These are phyloP conservation scores for Artemisiospiza belli DNA, from an alignment of 2,113 vertebrate genomes.

Conservation along the genomic window DNA sequence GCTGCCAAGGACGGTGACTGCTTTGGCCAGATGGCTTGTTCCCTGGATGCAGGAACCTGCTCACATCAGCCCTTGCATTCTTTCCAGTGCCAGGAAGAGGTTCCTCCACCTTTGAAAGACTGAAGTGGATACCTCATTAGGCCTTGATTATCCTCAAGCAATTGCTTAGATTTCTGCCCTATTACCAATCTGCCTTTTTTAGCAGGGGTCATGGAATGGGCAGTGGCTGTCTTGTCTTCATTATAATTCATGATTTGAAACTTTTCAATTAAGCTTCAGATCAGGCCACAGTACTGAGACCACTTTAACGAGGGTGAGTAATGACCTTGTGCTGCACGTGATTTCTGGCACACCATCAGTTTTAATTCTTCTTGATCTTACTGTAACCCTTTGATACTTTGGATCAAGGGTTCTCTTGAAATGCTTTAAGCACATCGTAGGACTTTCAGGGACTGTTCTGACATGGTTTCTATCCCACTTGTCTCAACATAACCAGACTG, in stretches of 20 bases:
- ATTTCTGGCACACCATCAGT: slow-evolving; percentile 79
- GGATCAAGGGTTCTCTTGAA: slow-evolving; percentile 81
- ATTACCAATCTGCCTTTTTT: slow-evolving; percentile 75
- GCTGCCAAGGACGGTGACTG: rapidly evolving
- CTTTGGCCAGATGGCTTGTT: not conserved
- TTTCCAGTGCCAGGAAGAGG: not conserved
- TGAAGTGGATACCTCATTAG: slow-evolving; percentile 70
- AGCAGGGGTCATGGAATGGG: slow-evolving; percentile 77
- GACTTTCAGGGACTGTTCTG: slow-evolving; percentile 76
- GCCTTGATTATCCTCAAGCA: slow-evolving; percentile 68
- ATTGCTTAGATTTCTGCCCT: slow-evolving; percentile 69
- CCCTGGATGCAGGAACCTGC: not conserved
- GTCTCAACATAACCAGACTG: slow-evolving; percentile 66
- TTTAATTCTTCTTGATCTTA: slow-evolving; percentile 85
- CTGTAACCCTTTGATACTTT: slow-evolving; percentile 81
- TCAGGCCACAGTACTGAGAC: slow-evolving; percentile 77
- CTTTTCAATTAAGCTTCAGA: slow-evolving; percentile 82
- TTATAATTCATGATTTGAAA: slow-evolving; percentile 81
- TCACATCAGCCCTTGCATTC: not conserved
- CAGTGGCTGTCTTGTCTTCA: slow-evolving; percentile 76
- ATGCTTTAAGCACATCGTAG: slow-evolving; percentile 71
- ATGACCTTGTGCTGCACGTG: slow-evolving; percentile 80
- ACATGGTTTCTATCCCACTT: slow-evolving; percentile 74
- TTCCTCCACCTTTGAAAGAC: slow-evolving; percentile 31
- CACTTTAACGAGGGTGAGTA: slow-evolving; percentile 79